Base-by-base conservation (phyloP, 23 tunicate genomes). In the Styela clava region DNA sequence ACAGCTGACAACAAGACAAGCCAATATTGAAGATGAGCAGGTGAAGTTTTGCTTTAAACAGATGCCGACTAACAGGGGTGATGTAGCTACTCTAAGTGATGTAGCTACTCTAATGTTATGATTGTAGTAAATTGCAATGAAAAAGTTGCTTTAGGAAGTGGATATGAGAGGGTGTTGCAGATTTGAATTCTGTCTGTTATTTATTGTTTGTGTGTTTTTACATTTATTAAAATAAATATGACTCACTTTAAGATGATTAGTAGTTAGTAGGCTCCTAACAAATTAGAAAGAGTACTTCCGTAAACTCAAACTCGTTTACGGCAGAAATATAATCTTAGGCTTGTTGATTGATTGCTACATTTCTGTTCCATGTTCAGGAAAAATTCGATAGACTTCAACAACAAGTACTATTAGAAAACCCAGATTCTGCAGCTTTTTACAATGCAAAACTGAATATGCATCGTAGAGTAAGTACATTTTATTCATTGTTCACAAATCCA, bases 381-480 rank as follows among this genome's bases (percentile, higher is more conserved):
- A 87, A 82, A 82, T 93, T 93, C 69, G 92, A 93, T 2, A 84
- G 86, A 33, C 36, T 87, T 22, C 98, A 87, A 61, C 87, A 91
- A 33, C 86, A 88, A 28, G 23, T 74, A 24, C 71, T 91, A 61
- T 62, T 87, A 84, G 98, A 84, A 44, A 68, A 88, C 56, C 86
- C 83, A 30, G 93, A 93, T 20, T 82, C 91, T 2, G 83, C 83
- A 3, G 86, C 93, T 23, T 93, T 93, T 74, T 81, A 87, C 73
- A 84, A 80, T 52, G 98, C 98, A 0, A 87, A 87, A 70, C 64
- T 93, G 76, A 68, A 82, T 61, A 74, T 88, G 16, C 68, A 68
- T 20, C 74, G 92, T 27, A 52, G 98, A 62, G 97, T 91, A 69
- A 77, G 33, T 31, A 18, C 71, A 27, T 18, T 67, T 44, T 44